A percentile compares a stretch with the other conserved stretches of the same genome.
phyloP scores from a whole-genome alignment of 2,888 invertebrate species.

The Phania funesta region DNA sequence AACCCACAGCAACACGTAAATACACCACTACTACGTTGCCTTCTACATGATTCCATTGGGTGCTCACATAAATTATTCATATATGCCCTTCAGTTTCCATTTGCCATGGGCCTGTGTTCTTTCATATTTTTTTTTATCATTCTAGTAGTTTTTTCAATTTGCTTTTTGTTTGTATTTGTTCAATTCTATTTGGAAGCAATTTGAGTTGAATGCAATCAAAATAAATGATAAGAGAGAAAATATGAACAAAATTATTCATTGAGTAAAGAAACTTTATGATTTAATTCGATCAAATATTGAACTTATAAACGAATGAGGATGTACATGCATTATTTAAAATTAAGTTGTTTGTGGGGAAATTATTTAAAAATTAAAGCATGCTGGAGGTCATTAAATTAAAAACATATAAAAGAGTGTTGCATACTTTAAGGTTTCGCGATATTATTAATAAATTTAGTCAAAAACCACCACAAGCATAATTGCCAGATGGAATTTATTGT shows the following conservation, averaged over 20 bases:
- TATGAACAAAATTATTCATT: slow-evolving; percentile 42
- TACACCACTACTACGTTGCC: background rate
- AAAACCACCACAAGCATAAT: too few relatives aligned
- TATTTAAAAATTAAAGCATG: too few relatives aligned
- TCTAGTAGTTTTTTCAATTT: slow-evolving; percentile 13
- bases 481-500: too few relatives aligned
- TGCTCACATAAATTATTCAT: slow-evolving; percentile 76
- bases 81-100: slow-evolving; percentile 64
- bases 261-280: slow-evolving; percentile 41
- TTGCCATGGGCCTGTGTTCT: slow-evolving; percentile 46
- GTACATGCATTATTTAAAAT: background rate
- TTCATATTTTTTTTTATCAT: slow-evolving; percentile 25
- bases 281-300: slow-evolving; percentile 48
- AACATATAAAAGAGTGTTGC: too few relatives aligned
- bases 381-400: too few relatives aligned
- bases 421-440: too few relatives aligned
- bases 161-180: slow-evolving; percentile 39
- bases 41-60: slow-evolving; percentile 73
- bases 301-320: background rate
- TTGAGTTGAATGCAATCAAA: slow-evolving; percentile 26
- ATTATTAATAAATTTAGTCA: too few relatives aligned
- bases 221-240: slow-evolving; percentile 7
- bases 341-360: background rate
- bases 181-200: slow-evolving; percentile 43
- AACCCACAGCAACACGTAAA: slow-evolving; percentile 3